Evolutionary conservation across 2,113 vertebrate species (phyloP), one percentile per base, ranked within the genome.

Genomic region (Sander lucioperca): DNA sequence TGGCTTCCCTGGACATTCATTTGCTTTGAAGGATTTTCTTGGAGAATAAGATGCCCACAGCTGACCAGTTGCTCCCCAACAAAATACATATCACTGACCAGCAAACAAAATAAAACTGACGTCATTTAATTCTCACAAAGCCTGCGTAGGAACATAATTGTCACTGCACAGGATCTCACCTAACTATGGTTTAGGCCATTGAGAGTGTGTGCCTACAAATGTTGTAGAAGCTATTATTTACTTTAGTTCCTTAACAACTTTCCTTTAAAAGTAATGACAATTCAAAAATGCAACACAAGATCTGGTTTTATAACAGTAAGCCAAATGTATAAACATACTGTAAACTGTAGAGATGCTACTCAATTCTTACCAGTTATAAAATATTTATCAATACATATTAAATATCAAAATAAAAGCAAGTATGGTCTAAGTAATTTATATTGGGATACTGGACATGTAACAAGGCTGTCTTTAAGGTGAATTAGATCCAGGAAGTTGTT

Each of bases 11-110:
- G 25, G 39, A n/a, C 27, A 43, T 82, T 78, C 27, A 73, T 74
- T 74, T 80, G 48, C 48, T 69, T 15, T 79, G 63, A 77, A 36
- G 48, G 59, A 70, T 76, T 86, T 76, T 72, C 30, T 51, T 73
- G 21, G 64, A 80, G 83, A 30, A 69, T 5, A 4, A 59, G 36
- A 64, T 4, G 0, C 54, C 25, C 14, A 27, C 21, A 61, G 57
- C 13, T 56, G 64, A 82, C 69, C n/a, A 64, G 27, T 59, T n/a
- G 47, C 39, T 50, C 56, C 57, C 51, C 16, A 1, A 25, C 27
- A 59, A 50, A 59, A 57, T 23, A 27, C 45, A 72, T 15, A 56
- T 15, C 51, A n/a, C 58, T 36, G 25, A 48, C 18, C 62, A 51
- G 27, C 16, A 74, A 65, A 74, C 15, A 25, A 53, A 88, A 50